A percentile compares a stretch with the other conserved stretches of the same genome.
phyloP scores from a whole-genome alignment of 2,888 invertebrate species.

The Oxytorus armatus region DNA sequence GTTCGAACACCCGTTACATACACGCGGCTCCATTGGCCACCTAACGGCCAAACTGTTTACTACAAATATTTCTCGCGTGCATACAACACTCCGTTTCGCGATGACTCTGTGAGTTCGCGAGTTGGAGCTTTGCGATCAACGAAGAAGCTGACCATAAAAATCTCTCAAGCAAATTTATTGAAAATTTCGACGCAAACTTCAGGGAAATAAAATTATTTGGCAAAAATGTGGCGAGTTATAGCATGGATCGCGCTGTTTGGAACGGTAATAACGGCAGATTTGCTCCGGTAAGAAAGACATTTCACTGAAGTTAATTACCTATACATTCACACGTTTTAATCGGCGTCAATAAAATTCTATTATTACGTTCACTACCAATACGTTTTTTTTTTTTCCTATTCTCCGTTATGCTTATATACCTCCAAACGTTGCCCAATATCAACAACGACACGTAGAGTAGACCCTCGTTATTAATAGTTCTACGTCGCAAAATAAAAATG shows the following conservation, averaged over 20 bases:
- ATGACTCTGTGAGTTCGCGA: conserved; percentile 47
- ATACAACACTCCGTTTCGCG: conserved; percentile 21
- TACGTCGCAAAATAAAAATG: conserved; percentile 31
- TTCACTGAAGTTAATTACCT: conserved; percentile 37
- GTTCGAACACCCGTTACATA: background rate
- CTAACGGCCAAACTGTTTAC: background rate
- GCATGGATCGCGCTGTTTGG: conserved; percentile 68
- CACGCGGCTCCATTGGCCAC: background rate
- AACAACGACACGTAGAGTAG: background rate
- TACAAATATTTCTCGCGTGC: background rate
- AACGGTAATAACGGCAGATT: conserved; percentile 68
- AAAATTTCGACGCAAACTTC: background rate
- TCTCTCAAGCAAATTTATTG: background rate
- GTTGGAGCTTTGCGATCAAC: conserved; percentile 4
- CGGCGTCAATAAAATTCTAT: background rate
- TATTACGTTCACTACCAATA: background rate
- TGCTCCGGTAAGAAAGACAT: conserved; percentile 70
- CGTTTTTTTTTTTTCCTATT: background rate
- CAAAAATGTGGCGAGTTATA: conserved; percentile 72
- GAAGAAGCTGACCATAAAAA: conserved; percentile 15
- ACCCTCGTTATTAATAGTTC: background rate
- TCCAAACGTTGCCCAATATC: background rate
- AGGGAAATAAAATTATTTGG: background rate
- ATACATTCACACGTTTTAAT: conserved; percentile 25
- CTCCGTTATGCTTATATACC: too few relatives aligned